Evolutionary conservation across 2,113 vertebrate species (phyloP).

Genomic region (Fulica atra): DNA sequence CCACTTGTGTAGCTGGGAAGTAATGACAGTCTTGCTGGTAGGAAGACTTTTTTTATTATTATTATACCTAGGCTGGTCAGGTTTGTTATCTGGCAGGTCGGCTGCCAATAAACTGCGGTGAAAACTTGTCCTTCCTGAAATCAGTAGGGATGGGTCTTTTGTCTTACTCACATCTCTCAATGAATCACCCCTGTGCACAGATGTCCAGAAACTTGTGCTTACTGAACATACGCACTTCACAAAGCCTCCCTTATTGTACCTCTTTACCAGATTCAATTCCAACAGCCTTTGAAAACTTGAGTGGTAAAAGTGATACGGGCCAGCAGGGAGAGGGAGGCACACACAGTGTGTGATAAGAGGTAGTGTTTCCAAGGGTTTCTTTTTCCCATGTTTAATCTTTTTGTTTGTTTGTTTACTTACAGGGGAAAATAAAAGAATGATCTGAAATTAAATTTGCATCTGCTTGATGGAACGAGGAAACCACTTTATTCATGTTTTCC

Average conservation of each 20-base stretch:
- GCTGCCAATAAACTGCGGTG: neutral
- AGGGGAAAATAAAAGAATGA: neutral
- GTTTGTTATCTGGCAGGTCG: neutral
- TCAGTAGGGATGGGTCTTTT: neutral
- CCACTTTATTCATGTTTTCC: neutral
- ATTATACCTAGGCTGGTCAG: neutral
- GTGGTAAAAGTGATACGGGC: neutral
- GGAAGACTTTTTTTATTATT: neutral
- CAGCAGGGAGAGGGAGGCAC: neutral
- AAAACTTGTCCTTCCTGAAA: neutral
- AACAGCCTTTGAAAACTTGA: neutral
- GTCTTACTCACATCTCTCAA: neutral
- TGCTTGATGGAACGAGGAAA: neutral
- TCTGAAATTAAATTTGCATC: conserved; percentile 35
- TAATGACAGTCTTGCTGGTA: neutral
- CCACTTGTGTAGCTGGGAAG: neutral
- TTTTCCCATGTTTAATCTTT: neutral
- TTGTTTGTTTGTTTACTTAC: conserved; percentile 3
- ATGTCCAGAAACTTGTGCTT: neutral
- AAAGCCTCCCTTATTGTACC: neutral
- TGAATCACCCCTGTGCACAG: neutral
- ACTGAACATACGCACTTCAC: neutral
- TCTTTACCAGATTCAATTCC: neutral
- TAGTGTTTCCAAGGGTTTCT: neutral
- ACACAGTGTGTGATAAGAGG: neutral